Evolutionary conservation across 2,113 vertebrate species (phyloP), one percentile per base, ranked within the genome.

Genomic region (Anoplopoma fimbria): DNA sequence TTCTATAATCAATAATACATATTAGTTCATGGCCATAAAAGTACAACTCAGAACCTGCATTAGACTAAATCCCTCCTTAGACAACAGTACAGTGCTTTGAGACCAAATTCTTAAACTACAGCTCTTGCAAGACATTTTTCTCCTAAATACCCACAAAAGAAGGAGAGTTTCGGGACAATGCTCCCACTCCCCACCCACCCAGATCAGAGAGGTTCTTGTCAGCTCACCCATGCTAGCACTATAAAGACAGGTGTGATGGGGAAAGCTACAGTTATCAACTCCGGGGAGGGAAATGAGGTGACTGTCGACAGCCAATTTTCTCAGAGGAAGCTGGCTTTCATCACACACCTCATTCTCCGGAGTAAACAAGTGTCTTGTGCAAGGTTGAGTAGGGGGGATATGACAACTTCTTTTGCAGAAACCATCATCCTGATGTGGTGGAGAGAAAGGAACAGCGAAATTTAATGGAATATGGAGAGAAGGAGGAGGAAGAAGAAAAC

Each of bases 301-400:
- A 87, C 94, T 91, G 92, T 92, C 79, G 87, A 94, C 93, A 95
- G 93, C 86, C 94, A 95, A 94, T 95, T 96, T 95, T 94, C 91
- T 89, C 89, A 63, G 79, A 93, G 88, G 93, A 95, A 89, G 87
- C 89, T 69, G 55, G 84, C 94, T 95, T 95, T 95, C 94, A 94
- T 96, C 93, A 90, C 87, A 86, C 84, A 91, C 87, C 93, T 93
- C 93, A 93, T 93, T 89, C 87, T 91, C 89, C 27, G 91, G 87
- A 93, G 94, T 95, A 94, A 95, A 95, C 94, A 95, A 95, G 93
- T 93, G 93, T 93, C 90, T 90, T 62, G 85, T 84, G 91, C 75
- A 14, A 83, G 87, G 81, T 89, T 84, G 91, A 90, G 92, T 84
- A 61, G 82, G 76, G 40, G 84, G 86, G 87, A 82, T 89, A 84